Conservation (phyloP, 2,113 vertebrate species). For the Abramis brama region DNA sequence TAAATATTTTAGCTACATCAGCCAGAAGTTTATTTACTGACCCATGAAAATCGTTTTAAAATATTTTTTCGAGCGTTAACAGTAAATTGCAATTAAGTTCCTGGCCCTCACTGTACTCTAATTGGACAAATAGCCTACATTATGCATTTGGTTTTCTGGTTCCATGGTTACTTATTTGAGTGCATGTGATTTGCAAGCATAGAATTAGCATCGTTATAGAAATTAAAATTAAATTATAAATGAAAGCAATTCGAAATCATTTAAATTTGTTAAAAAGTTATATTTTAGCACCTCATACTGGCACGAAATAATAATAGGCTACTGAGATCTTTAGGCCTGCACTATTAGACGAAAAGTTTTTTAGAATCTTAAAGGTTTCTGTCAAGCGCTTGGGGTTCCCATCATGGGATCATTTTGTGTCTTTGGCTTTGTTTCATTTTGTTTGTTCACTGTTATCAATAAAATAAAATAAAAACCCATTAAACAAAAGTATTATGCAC, state of each 20-base stretch:
- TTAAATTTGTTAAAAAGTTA: neutral
- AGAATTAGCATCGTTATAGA: too few species aligned
- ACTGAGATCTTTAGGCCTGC: neutral
- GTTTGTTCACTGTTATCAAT: too few species aligned
- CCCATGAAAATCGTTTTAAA: slow-evolving; percentile 38
- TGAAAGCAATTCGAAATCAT: neutral
- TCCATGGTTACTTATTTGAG: neutral
- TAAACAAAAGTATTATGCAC: too few species aligned
- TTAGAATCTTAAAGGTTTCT: too few species aligned
- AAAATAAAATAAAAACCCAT: too few species aligned
- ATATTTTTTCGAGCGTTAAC: slow-evolving; percentile 28
- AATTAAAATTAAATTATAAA: too few species aligned
- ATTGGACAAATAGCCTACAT: neutral
- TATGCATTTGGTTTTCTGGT: neutral
- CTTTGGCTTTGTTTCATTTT: too few species aligned
- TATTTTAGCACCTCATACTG: neutral
- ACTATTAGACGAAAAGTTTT: too few species aligned
- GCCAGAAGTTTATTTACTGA: slow-evolving; percentile 39
- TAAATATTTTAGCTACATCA: neutral
- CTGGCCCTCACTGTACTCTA: neutral
- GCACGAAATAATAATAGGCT: neutral
- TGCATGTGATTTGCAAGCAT: neutral
- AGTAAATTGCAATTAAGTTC: slow-evolving; percentile 20
- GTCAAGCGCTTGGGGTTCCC: too few species aligned
- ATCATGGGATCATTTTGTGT: too few species aligned